A percentile compares a stretch with the other conserved stretches of the same genome.
Evolutionary conservation across 2,888 invertebrate genomes (phyloP).

Genomic region (Cataglyphis altisquamis): DNA sequence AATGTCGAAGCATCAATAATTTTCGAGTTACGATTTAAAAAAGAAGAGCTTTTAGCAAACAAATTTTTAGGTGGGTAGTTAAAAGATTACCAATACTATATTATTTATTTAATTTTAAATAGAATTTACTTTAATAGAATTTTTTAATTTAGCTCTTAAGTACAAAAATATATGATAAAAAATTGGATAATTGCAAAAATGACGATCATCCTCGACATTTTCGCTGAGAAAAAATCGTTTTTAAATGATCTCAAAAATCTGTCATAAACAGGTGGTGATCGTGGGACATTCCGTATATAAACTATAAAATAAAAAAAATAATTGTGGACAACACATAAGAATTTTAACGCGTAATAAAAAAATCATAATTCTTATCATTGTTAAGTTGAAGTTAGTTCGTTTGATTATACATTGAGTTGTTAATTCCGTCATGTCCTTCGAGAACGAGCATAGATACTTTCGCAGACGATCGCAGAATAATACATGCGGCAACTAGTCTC

Average conservation of each 20-base stretch:
- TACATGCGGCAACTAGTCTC: slow-evolving; percentile 27
- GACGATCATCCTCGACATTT: no score
- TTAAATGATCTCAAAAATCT: no score
- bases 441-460: slow-evolving; percentile 1
- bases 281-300: not conserved
- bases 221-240: no score
- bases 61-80: no score
- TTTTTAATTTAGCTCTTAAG: no score
- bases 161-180: no score
- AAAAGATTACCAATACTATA: no score
- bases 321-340: not conserved
- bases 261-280: not conserved
- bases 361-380: not conserved
- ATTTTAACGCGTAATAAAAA: slow-evolving; percentile 3
- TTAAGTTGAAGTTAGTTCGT: not conserved
- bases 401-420: not conserved
- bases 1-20: not conserved
- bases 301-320: not conserved
- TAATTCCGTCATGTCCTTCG: not conserved
- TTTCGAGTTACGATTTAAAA: not conserved
- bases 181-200: no score
- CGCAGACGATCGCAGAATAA: not conserved
- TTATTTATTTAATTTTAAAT: no score
- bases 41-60: no score
- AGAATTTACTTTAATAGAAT: no score